Percentiles rank a stretch among this genome's conserved stretches.
Conservation (phyloP, 2,797 vertebrate genomes). For the Neostethus bicornis region DNA sequence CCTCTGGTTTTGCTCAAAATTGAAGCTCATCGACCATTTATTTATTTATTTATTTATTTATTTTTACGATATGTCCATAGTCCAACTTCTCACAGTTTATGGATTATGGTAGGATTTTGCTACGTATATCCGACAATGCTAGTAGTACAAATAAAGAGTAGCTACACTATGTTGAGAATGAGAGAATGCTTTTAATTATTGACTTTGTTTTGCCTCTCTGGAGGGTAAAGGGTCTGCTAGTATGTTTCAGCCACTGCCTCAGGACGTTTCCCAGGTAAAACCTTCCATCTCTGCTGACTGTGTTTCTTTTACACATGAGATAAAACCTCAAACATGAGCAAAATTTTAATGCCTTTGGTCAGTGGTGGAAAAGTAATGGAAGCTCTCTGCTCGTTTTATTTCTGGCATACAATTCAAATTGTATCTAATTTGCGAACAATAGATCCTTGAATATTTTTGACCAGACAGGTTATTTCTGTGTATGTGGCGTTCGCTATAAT, state of each 20-base stretch:
- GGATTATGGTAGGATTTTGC: slow-evolving; percentile 2
- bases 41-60: too few relatives aligned
- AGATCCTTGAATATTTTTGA: too few relatives aligned
- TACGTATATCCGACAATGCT: slow-evolving; percentile 1
- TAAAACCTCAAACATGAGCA: slow-evolving; percentile 30
- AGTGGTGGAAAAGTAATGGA: slow-evolving; percentile 2
- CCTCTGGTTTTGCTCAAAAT: background rate
- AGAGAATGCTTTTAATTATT: slow-evolving; percentile 43
- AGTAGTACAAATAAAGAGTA: slow-evolving; percentile 11
- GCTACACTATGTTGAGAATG: slow-evolving; percentile 6
- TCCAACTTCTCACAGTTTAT: slow-evolving; percentile 1
- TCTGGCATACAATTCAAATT: too few relatives aligned
- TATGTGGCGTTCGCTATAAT: too few relatives aligned
- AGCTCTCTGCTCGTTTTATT: background rate
- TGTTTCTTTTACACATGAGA: slow-evolving; percentile 28
- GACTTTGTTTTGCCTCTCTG: slow-evolving; percentile 28
- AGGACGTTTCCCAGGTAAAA: slow-evolving; percentile 38
- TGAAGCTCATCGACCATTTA: slow-evolving; percentile 3
- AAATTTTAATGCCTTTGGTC: slow-evolving; percentile 32
- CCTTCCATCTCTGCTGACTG: slow-evolving; percentile 24
- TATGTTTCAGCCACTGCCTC: slow-evolving; percentile 23
- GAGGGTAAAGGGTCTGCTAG: background rate
- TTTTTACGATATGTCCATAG: background rate
- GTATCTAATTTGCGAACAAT: too few relatives aligned
- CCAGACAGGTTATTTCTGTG: too few relatives aligned